phyloP scores from a whole-genome alignment of 2,888 invertebrate species.

The Tenthredo mesomela region DNA sequence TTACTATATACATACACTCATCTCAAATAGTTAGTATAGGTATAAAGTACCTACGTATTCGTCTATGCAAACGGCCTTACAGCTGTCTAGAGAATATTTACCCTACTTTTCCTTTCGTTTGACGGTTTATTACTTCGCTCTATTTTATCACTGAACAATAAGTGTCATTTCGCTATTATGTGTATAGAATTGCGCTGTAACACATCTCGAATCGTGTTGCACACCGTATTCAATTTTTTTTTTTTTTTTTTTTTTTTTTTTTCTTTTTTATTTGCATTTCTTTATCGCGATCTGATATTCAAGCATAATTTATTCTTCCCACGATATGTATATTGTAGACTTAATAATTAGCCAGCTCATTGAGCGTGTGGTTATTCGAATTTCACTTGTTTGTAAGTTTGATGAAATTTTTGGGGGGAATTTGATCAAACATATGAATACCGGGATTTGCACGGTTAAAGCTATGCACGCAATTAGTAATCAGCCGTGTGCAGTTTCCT shows the following conservation, averaged over 20 bases:
- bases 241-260: background rate
- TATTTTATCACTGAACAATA: background rate
- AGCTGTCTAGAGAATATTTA: background rate
- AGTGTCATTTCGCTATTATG: background rate
- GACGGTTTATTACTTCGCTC: constrained; percentile 12
- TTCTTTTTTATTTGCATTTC: background rate
- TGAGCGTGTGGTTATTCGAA: background rate
- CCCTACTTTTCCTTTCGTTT: constrained; percentile 43
- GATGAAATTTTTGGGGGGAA: background rate
- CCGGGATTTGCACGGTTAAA: background rate
- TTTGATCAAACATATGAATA: background rate
- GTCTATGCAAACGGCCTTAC: background rate
- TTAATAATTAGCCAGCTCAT: background rate
- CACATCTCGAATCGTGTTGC: background rate
- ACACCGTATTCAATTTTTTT: background rate
- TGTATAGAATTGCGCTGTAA: background rate
- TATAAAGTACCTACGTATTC: background rate
- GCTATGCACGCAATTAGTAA: constrained; percentile 25
- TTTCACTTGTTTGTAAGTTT: background rate
- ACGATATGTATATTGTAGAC: background rate
- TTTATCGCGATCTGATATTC: background rate
- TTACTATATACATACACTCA: constrained; percentile 23
- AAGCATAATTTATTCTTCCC: background rate
- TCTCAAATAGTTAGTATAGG: constrained; percentile 22
- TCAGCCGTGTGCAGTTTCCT: constrained; percentile 23